Conservation (phyloP, 1,140 invertebrate species). For the Macrosteles quadrilineatus region DNA sequence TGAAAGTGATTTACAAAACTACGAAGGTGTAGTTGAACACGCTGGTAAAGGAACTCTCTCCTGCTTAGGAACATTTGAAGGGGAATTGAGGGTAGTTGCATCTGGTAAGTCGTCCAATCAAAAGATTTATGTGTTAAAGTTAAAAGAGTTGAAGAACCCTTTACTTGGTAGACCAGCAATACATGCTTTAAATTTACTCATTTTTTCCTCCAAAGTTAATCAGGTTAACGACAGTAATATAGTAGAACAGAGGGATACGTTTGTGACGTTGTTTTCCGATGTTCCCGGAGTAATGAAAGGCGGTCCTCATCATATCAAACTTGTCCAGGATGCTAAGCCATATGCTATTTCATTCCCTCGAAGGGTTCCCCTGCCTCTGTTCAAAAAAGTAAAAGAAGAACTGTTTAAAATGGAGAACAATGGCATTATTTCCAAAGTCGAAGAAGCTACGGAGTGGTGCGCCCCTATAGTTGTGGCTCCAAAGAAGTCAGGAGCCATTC, state of each 20-base stretch:
- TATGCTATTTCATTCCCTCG: not conserved
- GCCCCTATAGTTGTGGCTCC: not conserved
- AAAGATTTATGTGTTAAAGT: not conserved
- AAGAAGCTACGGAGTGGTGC: not conserved
- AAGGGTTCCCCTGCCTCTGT: not conserved
- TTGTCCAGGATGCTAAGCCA: not conserved
- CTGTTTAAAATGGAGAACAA: not conserved
- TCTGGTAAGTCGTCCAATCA: not conserved
- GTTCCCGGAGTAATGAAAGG: not conserved
- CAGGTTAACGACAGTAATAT: not conserved
- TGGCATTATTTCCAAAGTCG: not conserved
- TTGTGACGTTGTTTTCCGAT: conserved; percentile 2
- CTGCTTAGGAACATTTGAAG: not conserved
- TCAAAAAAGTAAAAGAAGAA: not conserved
- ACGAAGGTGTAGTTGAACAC: not conserved
- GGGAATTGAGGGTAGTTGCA: not conserved
- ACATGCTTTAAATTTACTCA: not conserved
- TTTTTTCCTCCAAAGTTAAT: not conserved
- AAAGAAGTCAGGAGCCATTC: not conserved
- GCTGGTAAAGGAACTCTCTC: not conserved
- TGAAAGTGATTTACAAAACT: not conserved
- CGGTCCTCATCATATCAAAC: not conserved
- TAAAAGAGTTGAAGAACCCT: not conserved
- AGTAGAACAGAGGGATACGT: no score
- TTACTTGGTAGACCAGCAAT: not conserved